Conservation (phyloP, 2,113 vertebrate genomes). For the Urocitellus parryii region DNA sequence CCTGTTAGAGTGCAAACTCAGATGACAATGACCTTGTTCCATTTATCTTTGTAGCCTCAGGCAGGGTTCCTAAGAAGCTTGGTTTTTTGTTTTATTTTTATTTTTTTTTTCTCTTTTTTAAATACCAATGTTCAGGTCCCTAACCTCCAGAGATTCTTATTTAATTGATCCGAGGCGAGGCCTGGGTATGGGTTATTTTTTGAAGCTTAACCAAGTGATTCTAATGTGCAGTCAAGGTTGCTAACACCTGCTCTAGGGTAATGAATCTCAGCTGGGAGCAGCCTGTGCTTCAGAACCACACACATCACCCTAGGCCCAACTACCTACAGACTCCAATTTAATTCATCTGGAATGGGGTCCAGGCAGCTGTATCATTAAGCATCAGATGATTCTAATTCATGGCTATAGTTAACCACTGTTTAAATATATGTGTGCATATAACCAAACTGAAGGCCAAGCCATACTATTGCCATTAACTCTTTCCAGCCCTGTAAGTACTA, state of each 20-base stretch:
- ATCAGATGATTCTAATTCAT: slow-evolving; percentile 66
- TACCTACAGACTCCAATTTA: slow-evolving; percentile 73
- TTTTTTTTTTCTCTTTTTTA: slow-evolving; percentile 21
- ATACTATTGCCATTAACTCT: slow-evolving; percentile 8
- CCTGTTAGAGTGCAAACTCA: neutral
- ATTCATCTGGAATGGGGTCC: slow-evolving; percentile 67
- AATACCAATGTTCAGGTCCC: slow-evolving; percentile 18
- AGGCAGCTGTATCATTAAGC: slow-evolving; percentile 67
- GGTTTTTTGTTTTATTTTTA: neutral
- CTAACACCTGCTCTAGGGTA: slow-evolving; percentile 80
- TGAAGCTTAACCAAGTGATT: slow-evolving; percentile 80
- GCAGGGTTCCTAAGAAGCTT: slow-evolving; percentile 23
- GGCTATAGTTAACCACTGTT: slow-evolving; percentile 55
- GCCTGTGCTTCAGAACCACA: slow-evolving; percentile 40
- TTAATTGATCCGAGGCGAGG: slow-evolving; percentile 65
- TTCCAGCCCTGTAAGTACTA: neutral
- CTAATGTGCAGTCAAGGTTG: slow-evolving; percentile 76
- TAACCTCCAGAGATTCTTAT: slow-evolving; percentile 63
- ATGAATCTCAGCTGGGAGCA: slow-evolving; percentile 73
- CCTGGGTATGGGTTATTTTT: slow-evolving; percentile 65
- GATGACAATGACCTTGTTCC: neutral
- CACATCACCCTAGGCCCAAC: slow-evolving; percentile 57
- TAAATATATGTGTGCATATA: neutral
- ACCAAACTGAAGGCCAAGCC: slow-evolving; percentile 29
- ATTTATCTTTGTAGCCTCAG: neutral